Base-by-base conservation (phyloP, 2,113 vertebrate species). In the Talpa occidentalis region DNA sequence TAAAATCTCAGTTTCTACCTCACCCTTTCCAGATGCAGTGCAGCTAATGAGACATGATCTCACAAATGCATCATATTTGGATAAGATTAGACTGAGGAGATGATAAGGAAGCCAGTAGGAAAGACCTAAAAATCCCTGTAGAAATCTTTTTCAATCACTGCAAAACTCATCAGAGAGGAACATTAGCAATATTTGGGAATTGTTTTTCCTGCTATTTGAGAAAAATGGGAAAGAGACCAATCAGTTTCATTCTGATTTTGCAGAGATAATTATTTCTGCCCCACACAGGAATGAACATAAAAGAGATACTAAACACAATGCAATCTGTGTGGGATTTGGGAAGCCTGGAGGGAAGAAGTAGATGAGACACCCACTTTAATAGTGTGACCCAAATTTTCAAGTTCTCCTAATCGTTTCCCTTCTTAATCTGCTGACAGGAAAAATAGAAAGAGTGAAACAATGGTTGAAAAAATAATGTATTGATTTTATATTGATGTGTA, bases 311-410 rank as follows among this genome's bases (percentile, higher is more conserved):
- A 32, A 81, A 30, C 10, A 72, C 47, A 15, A 30, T 52, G 15
- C 26, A 24, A 17, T 28, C 73, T 80, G 30, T 54, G 17, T 3
- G 24, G 15, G 8, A 70, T 30, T 6, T 66, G 66, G 8, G 26
- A 11, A 26, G 17, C 11, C 2, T 56, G 2, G 4, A 40, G 44
- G 19, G 28, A 22, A 30, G 21, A 83, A 5, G 56, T 30, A 32
- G 17, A 69, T 10, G 28, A 77, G 10, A 3, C 47, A 5, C 2
- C 14, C 0, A 15, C 24, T 64, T 30, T 12, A 74, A n/a, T 0
- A 35, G 0, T 3, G 3, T 56, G 17, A 37, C 16, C 9, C 15
- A 2, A 26, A 54, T 19, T 69, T 32, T 32, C 8, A 76, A 32
- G 24, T 82, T 83, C 12, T 42, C 7, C 47, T 60, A 88, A 16